Conservation (phyloP, 2,797 vertebrate species). For the Cynopterus sphinx region DNA sequence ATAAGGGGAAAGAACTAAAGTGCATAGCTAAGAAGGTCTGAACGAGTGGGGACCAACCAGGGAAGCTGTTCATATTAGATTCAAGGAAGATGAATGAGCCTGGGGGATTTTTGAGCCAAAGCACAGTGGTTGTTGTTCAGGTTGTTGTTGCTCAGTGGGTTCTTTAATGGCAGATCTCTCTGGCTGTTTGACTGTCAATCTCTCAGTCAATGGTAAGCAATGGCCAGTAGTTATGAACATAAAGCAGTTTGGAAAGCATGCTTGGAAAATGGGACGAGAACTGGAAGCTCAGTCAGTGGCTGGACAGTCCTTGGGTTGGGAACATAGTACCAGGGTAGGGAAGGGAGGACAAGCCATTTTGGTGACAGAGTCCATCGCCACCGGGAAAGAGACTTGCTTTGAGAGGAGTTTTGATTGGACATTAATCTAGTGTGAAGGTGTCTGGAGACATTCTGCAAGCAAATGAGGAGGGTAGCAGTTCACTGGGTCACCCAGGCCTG, state of each 20-base stretch:
- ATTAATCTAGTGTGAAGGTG: not conserved
- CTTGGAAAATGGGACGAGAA: not conserved
- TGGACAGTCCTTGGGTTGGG: not conserved
- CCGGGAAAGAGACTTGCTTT: not conserved
- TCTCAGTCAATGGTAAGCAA: not conserved
- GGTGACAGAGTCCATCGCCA: not conserved
- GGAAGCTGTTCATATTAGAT: not conserved
- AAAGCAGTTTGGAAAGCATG: not conserved
- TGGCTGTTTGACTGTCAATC: not conserved
- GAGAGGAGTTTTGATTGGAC: not conserved
- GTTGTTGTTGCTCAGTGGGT: not conserved
- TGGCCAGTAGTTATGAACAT: not conserved
- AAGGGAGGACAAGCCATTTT: not conserved
- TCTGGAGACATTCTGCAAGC: not conserved
- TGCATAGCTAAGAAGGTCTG: not conserved
- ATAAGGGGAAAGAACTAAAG: not conserved
- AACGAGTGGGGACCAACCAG: not conserved
- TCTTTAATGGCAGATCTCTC: not conserved
- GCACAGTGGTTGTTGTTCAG: not conserved
- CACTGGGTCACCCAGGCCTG: not conserved
- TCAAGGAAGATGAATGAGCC: not conserved
- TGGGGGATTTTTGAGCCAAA: not conserved
- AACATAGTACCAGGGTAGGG: not conserved
- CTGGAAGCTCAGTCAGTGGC: not conserved
- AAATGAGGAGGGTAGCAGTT: not conserved